Percentiles rank a stretch among this genome's conserved stretches.
These are phyloP conservation scores for Eupithecia dodoneata DNA, from an alignment of 2,888 invertebrate genomes.

Conservation along the genomic window DNA sequence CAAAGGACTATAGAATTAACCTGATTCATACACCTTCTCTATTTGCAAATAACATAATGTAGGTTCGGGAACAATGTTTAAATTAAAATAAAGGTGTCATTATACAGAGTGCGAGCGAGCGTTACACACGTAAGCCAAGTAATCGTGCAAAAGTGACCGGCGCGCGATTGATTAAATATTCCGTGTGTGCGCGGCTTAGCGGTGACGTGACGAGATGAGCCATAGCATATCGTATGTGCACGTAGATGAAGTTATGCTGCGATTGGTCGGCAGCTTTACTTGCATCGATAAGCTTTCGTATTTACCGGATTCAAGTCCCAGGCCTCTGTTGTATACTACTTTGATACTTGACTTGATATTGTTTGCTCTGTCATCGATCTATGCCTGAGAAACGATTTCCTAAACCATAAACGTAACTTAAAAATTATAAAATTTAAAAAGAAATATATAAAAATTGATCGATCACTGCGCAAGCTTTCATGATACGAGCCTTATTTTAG, in stretches of 20 bases:
- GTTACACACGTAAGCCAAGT: constrained; percentile 27
- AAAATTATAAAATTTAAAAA: too few species aligned
- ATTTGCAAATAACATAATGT: not conserved
- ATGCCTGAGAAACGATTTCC: too few species aligned
- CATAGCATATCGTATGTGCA: not conserved
- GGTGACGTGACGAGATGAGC: constrained; percentile 27
- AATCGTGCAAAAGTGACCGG: constrained; percentile 35
- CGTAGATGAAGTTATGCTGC: not conserved
- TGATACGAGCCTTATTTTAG: too few species aligned
- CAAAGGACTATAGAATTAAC: not conserved
- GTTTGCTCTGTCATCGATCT: too few species aligned
- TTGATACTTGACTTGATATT: too few species aligned
- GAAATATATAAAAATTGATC: too few species aligned
- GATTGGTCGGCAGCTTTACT: not conserved
- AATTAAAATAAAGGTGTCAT: constrained; percentile 10
- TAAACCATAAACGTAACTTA: too few species aligned
- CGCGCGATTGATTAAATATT: constrained; percentile 41
- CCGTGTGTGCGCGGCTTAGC: constrained; percentile 34
- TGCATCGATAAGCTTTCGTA: not conserved
- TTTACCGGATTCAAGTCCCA: not conserved
- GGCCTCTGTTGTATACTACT: too few species aligned
- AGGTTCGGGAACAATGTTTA: not conserved
- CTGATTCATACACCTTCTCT: not conserved
- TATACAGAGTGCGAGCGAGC: constrained; percentile 1
- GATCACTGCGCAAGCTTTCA: too few species aligned